phyloP scores from a whole-genome alignment of 2,888 invertebrate genomes.

The Chrysina gloriosa region DNA sequence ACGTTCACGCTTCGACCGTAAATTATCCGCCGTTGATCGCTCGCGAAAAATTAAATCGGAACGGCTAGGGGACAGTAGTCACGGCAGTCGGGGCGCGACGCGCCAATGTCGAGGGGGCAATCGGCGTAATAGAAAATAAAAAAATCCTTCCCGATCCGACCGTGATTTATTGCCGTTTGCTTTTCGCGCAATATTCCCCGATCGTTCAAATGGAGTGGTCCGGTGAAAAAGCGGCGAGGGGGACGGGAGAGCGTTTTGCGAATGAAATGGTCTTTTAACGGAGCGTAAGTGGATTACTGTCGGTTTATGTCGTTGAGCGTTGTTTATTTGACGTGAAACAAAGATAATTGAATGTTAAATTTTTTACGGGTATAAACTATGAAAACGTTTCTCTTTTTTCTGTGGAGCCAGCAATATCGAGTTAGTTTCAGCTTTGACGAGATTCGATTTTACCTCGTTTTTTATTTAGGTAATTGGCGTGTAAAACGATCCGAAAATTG shows the following conservation, averaged over 20 bases:
- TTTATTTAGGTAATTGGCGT: too few species aligned
- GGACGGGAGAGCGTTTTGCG: not conserved
- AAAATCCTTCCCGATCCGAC: not conserved
- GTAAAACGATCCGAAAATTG: too few species aligned
- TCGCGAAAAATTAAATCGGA: not conserved
- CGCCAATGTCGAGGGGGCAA: not conserved
- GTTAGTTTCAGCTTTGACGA: too few species aligned
- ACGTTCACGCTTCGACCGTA: not conserved
- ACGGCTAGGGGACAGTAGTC: not conserved
- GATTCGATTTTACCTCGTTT: too few species aligned
- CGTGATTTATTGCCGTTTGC: constrained; percentile 5
- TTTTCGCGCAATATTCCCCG: not conserved
- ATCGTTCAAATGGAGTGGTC: not conserved
- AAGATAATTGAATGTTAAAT: constrained; percentile 3
- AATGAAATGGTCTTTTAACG: constrained; percentile 26
- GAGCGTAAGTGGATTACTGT: constrained; percentile 21
- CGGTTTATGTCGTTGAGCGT: constrained; percentile 12
- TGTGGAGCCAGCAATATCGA: too few species aligned
- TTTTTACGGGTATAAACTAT: too few species aligned
- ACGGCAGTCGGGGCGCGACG: too few species aligned
- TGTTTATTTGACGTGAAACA: constrained; percentile 12
- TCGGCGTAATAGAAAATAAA: constrained; percentile 19
- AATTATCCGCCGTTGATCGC: constrained; percentile 10
- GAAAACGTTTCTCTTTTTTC: too few species aligned
- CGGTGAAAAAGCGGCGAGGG: not conserved